Conservation (phyloP, 2,113 vertebrate genomes). For the Pterocles orientalis region DNA sequence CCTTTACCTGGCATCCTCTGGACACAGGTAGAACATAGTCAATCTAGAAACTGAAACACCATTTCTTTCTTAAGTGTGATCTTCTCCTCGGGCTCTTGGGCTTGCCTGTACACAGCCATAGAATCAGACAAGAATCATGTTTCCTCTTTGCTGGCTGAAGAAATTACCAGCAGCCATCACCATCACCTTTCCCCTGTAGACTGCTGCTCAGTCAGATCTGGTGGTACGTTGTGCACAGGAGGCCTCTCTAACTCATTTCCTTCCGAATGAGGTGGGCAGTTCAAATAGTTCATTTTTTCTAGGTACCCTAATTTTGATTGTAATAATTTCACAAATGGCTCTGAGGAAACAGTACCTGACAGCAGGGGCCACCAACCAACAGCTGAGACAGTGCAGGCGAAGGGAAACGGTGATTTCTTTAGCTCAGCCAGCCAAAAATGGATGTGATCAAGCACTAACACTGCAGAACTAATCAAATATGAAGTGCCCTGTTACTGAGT, state of each 20-base stretch:
- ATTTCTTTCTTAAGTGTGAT: background rate
- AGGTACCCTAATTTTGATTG: background rate
- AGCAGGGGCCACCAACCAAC: background rate
- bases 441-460: background rate
- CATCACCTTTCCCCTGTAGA: background rate
- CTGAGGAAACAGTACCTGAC: background rate
- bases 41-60: background rate
- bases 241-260: background rate
- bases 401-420: background rate
- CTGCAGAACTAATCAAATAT: constrained; percentile 3
- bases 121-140: background rate
- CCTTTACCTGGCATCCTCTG: background rate
- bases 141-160: background rate
- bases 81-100: background rate
- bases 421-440: background rate
- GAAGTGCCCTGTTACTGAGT: background rate
- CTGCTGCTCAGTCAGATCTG: background rate
- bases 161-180: background rate
- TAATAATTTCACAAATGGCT: background rate
- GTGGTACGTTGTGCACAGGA: rapidly evolving
- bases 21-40: background rate
- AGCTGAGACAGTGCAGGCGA: background rate
- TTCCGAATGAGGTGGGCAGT: rapidly evolving
- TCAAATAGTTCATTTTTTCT: background rate
- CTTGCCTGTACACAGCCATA: background rate